Evolutionary conservation across 2,113 vertebrate species (phyloP), one percentile per base, ranked within the genome.

Genomic region (Prolemur simus): DNA sequence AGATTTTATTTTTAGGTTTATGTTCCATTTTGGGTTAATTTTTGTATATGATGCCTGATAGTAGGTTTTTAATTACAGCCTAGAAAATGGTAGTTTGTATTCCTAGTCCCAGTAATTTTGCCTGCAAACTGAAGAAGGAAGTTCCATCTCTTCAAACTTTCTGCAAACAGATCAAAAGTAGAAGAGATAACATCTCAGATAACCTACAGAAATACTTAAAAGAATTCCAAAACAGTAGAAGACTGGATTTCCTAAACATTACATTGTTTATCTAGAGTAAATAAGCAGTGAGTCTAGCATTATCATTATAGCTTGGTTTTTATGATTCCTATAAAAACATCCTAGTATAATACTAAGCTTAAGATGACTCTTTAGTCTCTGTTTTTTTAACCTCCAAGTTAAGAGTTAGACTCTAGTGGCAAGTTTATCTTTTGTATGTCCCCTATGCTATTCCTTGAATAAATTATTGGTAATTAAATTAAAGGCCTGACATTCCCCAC

Each of bases 271-370:
- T 89, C 85, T 78, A 94, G 21, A 83, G 76, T 87, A 90, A 96
- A 93, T 85, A 88, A 88, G 42, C 93, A 96, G n/a, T 42, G 37
- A 93, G 34, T 68, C 68, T 68, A 82, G 34, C 23, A 91, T 93
- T 89, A 88, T 80, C 87, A 42, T 84, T 64, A 94, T 32, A 93
- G 37, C 52, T 74, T 94, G 12, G 42, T 87, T 92, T 96, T 95
- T 93, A 93, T 81, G 83, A 91, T 96, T 87, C 27, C 45, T 84
- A 56, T 93, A 74, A 96, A 97, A 94, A 92, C 32, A 87, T 87
- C 32, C 69, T 94, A 83, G 34, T 45, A 63, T 74, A 87, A 94
- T n/a, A 64, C 21, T 60, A 60, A 93, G n/a, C 56, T 89, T 80
- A 77, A 52, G 78, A 89, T 95, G 56, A 93, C 25, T 89, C 45